Conservation (phyloP, 2,113 vertebrate genomes). For the Bothrops jararaca region DNA sequence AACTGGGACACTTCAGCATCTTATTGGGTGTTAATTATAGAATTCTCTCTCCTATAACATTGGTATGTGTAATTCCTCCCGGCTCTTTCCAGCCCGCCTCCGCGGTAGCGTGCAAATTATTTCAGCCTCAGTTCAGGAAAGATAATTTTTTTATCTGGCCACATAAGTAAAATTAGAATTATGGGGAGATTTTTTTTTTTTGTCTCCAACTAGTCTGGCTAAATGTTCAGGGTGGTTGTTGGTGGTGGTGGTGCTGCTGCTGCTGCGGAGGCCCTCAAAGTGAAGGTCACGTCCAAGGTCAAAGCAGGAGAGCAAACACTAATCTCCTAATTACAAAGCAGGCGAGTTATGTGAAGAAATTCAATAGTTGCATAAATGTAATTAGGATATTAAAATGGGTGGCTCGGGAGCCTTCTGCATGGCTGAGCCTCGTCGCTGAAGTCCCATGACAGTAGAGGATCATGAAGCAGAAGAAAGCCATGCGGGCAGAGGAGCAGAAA, state of each 20-base stretch:
- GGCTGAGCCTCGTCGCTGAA: neutral
- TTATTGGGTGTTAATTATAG: neutral
- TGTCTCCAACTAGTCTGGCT: neutral
- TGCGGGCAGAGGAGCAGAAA: neutral
- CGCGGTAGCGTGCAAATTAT: slow-evolving; percentile 4
- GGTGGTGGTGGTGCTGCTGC: too few relatives aligned
- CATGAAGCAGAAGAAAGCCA: too few relatives aligned
- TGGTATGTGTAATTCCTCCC: neutral
- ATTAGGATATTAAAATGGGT: neutral
- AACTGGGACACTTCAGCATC: slow-evolving; percentile 1
- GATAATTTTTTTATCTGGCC: neutral
- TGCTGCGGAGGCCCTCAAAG: neutral
- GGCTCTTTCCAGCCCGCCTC: neutral
- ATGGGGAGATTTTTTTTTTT: neutral
- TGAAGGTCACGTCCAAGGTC: neutral
- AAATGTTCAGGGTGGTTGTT: too few relatives aligned
- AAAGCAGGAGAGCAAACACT: neutral
- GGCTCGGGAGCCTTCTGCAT: neutral
- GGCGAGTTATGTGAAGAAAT: neutral
- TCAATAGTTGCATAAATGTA: neutral
- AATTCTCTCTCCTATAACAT: neutral
- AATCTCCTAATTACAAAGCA: neutral
- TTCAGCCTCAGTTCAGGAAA: slow-evolving; percentile 16
- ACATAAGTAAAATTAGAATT: neutral
- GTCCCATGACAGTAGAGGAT: neutral